These are phyloP conservation scores for Premnoplex brunnescens DNA, from an alignment of 2,797 vertebrate genomes.

Conservation along the genomic window DNA sequence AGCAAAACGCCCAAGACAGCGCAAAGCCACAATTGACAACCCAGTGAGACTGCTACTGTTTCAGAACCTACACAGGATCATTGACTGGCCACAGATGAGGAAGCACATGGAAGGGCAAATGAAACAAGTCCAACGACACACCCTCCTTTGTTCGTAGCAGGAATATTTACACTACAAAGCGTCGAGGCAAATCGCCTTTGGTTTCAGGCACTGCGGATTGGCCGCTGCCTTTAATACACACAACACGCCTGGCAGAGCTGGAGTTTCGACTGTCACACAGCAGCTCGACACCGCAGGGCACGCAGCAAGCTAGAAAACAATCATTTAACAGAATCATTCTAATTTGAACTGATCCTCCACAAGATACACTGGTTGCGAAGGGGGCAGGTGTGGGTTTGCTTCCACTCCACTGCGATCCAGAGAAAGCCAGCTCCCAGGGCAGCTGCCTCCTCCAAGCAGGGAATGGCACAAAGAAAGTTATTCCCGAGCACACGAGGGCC, in stretches of 20 bases:
- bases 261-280: slow-evolving; percentile 30
- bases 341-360: background rate
- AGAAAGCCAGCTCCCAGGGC: background rate
- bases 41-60: background rate
- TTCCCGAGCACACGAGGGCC: background rate
- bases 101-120: slow-evolving; percentile 7
- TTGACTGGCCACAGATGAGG: background rate
- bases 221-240: background rate
- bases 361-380: background rate
- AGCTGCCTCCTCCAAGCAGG: background rate
- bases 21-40: background rate
- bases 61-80: background rate
- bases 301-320: background rate
- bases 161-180: slow-evolving; percentile 61
- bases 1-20: background rate
- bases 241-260: background rate
- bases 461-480: slow-evolving; percentile 1
- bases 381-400: background rate
- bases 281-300: background rate
- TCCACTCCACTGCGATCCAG: background rate
- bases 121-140: slow-evolving; percentile 36
- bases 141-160: slow-evolving; percentile 61
- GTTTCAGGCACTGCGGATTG: slow-evolving; percentile 40
- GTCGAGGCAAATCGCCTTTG: background rate
- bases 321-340: background rate